Percentiles rank a stretch among this genome's conserved stretches.
Conservation (phyloP, 2,888 invertebrate species). For the Morpho deidamia region DNA sequence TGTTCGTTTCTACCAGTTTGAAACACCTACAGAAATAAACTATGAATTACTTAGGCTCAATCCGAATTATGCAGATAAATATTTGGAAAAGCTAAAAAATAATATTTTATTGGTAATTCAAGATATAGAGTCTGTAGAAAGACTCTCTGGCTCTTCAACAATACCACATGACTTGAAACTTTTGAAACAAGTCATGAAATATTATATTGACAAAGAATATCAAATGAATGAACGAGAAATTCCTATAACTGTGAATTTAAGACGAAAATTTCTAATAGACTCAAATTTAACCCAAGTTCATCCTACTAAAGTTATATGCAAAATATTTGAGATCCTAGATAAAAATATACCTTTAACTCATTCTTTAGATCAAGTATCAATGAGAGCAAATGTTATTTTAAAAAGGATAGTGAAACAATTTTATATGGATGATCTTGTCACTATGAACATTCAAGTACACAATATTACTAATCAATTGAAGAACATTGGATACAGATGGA, state of each 20-base stretch:
- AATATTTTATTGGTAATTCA: slow-evolving; percentile 48
- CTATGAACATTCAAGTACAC: slow-evolving; percentile 26
- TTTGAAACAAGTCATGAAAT: slow-evolving; percentile 41
- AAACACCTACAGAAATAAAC: background rate
- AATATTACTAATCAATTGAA: slow-evolving; percentile 42
- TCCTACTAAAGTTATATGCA: slow-evolving; percentile 29
- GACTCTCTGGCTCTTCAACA: slow-evolving; percentile 24
- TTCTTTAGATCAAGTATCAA: slow-evolving; percentile 37
- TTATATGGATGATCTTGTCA: slow-evolving; percentile 32
- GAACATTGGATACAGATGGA: slow-evolving; percentile 42
- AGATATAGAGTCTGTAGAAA: slow-evolving; percentile 42
- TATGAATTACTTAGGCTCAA: slow-evolving; percentile 29
- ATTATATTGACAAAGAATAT: slow-evolving; percentile 38
- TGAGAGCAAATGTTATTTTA: slow-evolving; percentile 35
- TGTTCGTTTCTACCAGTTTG: slow-evolving; percentile 5
- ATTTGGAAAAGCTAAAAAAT: slow-evolving; percentile 43
- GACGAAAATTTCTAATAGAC: slow-evolving; percentile 6
- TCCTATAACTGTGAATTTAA: slow-evolving; percentile 7
- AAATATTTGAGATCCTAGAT: slow-evolving; percentile 41
- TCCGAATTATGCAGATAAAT: slow-evolving; percentile 29
- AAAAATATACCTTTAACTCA: slow-evolving; percentile 32
- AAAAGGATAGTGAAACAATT: slow-evolving; percentile 39
- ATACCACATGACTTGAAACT: slow-evolving; percentile 39
- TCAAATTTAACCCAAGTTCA: slow-evolving; percentile 2
- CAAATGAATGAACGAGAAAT: slow-evolving; percentile 14